Evolutionary conservation across 2,113 vertebrate species (phyloP).

Genomic region (Cyphomyrus discorhynchus): DNA sequence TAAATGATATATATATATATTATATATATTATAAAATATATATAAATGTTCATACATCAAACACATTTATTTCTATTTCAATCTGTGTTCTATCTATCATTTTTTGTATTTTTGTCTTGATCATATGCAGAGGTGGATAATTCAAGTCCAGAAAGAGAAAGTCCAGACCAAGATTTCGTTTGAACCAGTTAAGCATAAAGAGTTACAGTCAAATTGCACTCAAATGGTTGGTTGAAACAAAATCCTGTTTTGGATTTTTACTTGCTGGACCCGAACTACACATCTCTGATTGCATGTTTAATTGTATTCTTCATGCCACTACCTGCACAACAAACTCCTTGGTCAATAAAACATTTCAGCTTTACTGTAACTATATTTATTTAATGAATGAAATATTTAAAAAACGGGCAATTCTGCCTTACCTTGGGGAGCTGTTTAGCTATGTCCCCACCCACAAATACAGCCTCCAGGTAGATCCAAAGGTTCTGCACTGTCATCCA

Average conservation of each 20-base stretch:
- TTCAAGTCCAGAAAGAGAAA: background rate
- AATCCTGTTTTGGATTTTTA: background rate
- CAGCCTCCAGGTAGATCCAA: slow-evolving; percentile 95
- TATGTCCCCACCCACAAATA: slow-evolving; percentile 93
- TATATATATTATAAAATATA: too few relatives aligned
- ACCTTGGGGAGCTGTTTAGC: slow-evolving; percentile 96
- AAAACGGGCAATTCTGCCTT: slow-evolving; percentile 7
- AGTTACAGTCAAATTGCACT: background rate
- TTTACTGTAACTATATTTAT: background rate
- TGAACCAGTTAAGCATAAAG: background rate
- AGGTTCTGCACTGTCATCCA: slow-evolving; percentile 96
- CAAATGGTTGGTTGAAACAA: background rate
- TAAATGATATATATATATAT: too few relatives aligned
- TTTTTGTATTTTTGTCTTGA: background rate
- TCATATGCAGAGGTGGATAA: background rate
- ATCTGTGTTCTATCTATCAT: background rate
- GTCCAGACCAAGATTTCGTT: background rate
- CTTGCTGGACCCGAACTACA: background rate
- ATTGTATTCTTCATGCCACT: background rate
- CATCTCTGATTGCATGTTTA: background rate
- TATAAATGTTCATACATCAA: too few relatives aligned
- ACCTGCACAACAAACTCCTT: background rate
- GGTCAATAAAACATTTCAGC: background rate
- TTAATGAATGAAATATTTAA: background rate
- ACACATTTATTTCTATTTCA: background rate